Evolutionary conservation across 2,888 invertebrate genomes (phyloP).

Genomic region (Zaprionus lineosus): DNA sequence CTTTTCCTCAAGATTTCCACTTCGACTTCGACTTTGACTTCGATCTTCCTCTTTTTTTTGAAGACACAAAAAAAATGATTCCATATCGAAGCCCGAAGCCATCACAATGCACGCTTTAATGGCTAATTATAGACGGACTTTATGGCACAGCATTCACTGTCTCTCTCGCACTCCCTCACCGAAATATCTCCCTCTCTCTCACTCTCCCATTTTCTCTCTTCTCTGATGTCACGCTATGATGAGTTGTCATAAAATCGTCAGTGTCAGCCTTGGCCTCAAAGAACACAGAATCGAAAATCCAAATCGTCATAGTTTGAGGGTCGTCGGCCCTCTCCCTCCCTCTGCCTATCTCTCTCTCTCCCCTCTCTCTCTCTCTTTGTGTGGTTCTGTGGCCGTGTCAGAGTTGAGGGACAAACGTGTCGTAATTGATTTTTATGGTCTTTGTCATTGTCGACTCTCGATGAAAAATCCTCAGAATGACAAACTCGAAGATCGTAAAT

Average conservation of each 20-base stretch:
- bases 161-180: too few relatives aligned
- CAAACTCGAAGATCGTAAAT: constrained; percentile 63
- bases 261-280: constrained; percentile 26
- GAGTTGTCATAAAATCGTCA: constrained; percentile 80
- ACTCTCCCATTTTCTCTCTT: too few relatives aligned
- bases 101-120: constrained; percentile 79
- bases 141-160: constrained; percentile 39
- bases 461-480: constrained; percentile 11
- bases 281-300: constrained; percentile 1
- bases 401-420: constrained; percentile 75
- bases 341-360: not conserved
- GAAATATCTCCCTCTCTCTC: too few relatives aligned
- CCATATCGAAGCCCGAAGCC: constrained; percentile 28
- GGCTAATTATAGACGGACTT: constrained; percentile 77
- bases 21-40: too few relatives aligned
- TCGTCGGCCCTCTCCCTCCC: not conserved
- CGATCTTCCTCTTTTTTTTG: constrained; percentile 37
- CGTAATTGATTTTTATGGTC: constrained; percentile 78
- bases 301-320: too few relatives aligned
- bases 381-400: constrained; percentile 54
- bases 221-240: constrained; percentile 79
- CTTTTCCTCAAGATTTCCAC: too few relatives aligned
- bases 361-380: not conserved
- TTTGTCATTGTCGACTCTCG: constrained; percentile 60
- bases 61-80: constrained; percentile 33